Percentiles rank a stretch among this genome's conserved stretches.
phyloP scores from a whole-genome alignment of 2,797 vertebrate species.

The Lepilemur septentrionalis region DNA sequence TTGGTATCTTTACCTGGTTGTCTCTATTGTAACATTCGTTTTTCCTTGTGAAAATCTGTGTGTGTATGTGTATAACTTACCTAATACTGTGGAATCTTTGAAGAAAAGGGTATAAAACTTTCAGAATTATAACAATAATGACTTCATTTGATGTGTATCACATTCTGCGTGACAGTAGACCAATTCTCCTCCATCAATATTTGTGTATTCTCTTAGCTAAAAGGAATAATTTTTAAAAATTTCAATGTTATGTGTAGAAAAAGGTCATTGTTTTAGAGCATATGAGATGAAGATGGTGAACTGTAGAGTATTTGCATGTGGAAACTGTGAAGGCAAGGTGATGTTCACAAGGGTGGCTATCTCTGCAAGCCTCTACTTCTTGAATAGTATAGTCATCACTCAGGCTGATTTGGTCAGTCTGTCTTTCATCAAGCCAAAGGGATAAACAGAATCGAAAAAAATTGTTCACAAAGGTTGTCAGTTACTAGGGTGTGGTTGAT shows the following conservation, averaged over 20 bases:
- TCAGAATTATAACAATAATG: background rate
- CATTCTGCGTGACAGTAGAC: background rate
- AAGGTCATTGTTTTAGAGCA: background rate
- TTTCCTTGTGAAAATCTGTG: background rate
- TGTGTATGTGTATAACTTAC: background rate
- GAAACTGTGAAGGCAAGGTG: background rate
- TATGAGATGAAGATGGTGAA: background rate
- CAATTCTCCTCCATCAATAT: background rate
- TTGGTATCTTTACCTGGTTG: background rate
- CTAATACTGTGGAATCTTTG: background rate
- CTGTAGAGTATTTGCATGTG: background rate
- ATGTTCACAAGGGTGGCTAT: background rate
- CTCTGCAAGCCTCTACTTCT: background rate
- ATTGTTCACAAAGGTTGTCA: conserved; percentile 32
- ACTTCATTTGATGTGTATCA: background rate
- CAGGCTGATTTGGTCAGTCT: background rate
- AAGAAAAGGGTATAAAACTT: background rate
- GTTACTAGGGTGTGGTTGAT: conserved; percentile 49
- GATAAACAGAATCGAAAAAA: conserved; percentile 17
- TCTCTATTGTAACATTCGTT: background rate
- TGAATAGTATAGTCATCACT: background rate
- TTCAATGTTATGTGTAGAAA: background rate
- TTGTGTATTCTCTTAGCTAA: background rate
- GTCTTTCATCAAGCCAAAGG: background rate
- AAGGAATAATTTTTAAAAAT: background rate